These are phyloP conservation scores for Oeneis ivallda DNA, from an alignment of 2,888 invertebrate genomes.

Conservation along the genomic window DNA sequence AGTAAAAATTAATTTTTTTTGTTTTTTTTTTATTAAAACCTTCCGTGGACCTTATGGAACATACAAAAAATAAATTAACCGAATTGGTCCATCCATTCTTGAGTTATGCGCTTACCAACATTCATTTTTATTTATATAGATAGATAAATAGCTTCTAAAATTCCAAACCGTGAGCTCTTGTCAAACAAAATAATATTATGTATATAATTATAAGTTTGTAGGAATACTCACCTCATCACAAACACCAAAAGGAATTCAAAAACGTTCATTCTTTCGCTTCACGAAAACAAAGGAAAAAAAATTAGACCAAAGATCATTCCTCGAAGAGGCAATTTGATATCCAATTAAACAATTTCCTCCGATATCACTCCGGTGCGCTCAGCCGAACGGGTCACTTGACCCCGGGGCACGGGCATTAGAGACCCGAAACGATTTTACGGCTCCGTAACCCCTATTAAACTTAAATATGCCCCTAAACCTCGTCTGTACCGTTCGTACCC, in stretches of 20 bases:
- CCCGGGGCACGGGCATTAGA: slow-evolving; percentile 70
- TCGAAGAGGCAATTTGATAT: slow-evolving; percentile 71
- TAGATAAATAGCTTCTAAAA: too few relatives aligned
- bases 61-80: too few relatives aligned
- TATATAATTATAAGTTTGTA: neutral
- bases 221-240: neutral
- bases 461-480: slow-evolving; percentile 78
- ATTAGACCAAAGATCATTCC: slow-evolving; percentile 52
- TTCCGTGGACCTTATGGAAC: too few relatives aligned
- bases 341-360: slow-evolving; percentile 79
- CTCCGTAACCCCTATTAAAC: slow-evolving; percentile 74
- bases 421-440: slow-evolving; percentile 66
- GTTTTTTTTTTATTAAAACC: too few relatives aligned
- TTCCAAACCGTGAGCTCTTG: neutral
- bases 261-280: neutral
- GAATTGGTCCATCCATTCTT: too few relatives aligned
- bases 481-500: slow-evolving; percentile 34
- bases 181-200: neutral
- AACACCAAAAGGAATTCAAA: slow-evolving; percentile 2
- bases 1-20: too few relatives aligned
- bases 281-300: slow-evolving; percentile 50
- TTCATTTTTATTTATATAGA: too few relatives aligned
- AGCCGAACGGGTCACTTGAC: slow-evolving; percentile 67
- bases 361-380: slow-evolving; percentile 75
- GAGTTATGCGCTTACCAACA: too few relatives aligned